Evolutionary conservation across 2,113 vertebrate species (phyloP).

Genomic region (Arizona elegans): DNA sequence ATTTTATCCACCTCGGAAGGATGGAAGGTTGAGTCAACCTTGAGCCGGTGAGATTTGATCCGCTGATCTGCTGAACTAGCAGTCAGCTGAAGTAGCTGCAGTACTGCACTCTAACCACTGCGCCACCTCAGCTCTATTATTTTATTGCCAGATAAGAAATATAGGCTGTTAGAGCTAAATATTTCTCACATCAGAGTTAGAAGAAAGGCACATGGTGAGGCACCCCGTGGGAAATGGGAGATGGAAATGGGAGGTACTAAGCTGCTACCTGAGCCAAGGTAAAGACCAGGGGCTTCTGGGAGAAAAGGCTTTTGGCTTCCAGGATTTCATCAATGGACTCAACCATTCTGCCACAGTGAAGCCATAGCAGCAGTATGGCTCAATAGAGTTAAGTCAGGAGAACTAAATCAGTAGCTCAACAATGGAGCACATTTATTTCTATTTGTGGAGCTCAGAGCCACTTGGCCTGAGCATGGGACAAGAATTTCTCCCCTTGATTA

Average conservation of each 20-base stretch:
- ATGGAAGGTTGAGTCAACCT: too few species aligned
- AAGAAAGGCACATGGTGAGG: neutral
- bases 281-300: neutral
- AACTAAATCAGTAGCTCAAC: neutral
- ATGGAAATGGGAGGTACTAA: neutral
- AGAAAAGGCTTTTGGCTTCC: neutral
- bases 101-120: too few species aligned
- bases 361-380: neutral
- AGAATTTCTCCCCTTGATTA: neutral
- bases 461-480: neutral
- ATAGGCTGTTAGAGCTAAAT: neutral
- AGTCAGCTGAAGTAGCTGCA: too few species aligned
- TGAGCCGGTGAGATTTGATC: too few species aligned
- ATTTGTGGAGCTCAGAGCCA: neutral
- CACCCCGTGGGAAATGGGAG: neutral
- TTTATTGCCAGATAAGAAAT: neutral
- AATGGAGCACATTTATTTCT: neutral
- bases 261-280: neutral
- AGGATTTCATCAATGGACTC: neutral
- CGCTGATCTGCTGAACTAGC: too few species aligned
- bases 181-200: neutral
- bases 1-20: too few species aligned
- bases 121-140: neutral
- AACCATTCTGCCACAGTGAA: neutral
- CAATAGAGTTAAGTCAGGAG: too few species aligned